Conservation (phyloP, 2,888 invertebrate species). For the Rhagonycha lutea region DNA sequence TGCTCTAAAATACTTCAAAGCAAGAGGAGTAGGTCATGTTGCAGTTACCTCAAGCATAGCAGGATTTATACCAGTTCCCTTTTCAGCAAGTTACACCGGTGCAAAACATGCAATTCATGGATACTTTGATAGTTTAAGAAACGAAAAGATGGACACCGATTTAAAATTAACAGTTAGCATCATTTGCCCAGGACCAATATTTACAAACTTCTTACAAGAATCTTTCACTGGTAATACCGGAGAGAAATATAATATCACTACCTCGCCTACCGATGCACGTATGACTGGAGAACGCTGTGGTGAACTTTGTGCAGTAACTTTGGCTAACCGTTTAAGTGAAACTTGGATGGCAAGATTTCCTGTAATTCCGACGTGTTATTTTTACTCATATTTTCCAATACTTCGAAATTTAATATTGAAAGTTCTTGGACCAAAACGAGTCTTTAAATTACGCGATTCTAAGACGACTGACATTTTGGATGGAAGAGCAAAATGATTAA, state of each 20-base stretch:
- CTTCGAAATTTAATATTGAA: slow-evolving; percentile 48
- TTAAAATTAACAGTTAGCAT: slow-evolving; percentile 63
- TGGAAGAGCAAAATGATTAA: slow-evolving; percentile 20
- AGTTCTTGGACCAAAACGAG: slow-evolving; percentile 50
- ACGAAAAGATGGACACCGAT: slow-evolving; percentile 63
- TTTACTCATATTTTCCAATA: slow-evolving; percentile 64
- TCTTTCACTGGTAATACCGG: slow-evolving; percentile 69
- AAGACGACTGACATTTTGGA: slow-evolving; percentile 40
- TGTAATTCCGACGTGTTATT: slow-evolving; percentile 62
- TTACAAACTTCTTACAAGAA: slow-evolving; percentile 69
- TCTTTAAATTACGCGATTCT: slow-evolving; percentile 56
- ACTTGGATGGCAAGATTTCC: slow-evolving; percentile 75
- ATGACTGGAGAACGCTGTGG: slow-evolving; percentile 64
- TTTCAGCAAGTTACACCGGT: slow-evolving; percentile 71
- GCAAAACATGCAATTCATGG: slow-evolving; percentile 80
- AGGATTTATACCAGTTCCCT: slow-evolving; percentile 69
- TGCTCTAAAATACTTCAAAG: slow-evolving; percentile 68
- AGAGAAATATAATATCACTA: slow-evolving; percentile 53
- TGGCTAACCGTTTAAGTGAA: slow-evolving; percentile 65
- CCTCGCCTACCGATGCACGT: slow-evolving; percentile 56
- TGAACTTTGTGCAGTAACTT: slow-evolving; percentile 61
- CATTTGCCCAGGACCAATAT: slow-evolving; percentile 78
- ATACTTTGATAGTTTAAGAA: slow-evolving; percentile 68
- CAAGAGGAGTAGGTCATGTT: slow-evolving; percentile 67
- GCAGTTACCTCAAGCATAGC: slow-evolving; percentile 77